A percentile compares a stretch with the other conserved stretches of the same genome.
Evolutionary conservation across 2,888 invertebrate species (phyloP).

Genomic region (Melitaea athalia): DNA sequence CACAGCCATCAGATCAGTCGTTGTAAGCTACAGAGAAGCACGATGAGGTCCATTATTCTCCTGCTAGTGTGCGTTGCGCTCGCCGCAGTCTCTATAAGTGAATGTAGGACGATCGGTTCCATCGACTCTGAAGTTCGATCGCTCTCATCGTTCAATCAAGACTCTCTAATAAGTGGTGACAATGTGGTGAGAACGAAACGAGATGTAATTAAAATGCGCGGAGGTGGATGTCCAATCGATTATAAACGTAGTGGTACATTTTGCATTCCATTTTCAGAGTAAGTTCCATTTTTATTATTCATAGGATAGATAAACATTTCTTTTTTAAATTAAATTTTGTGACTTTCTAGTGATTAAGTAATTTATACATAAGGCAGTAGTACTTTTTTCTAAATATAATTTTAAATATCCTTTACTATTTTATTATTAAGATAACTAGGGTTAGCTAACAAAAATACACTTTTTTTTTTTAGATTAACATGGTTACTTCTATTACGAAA

Average conservation of each 20-base stretch:
- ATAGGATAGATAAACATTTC: too few relatives aligned
- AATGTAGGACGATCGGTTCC: slow-evolving; percentile 9
- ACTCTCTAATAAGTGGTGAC: neutral
- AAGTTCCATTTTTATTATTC: neutral
- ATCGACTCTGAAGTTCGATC: slow-evolving; percentile 1
- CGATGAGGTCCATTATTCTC: slow-evolving; percentile 23
- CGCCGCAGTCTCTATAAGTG: neutral
- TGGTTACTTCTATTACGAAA: too few relatives aligned
- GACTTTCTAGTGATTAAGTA: too few relatives aligned
- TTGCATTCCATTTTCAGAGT: neutral
- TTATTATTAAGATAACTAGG: too few relatives aligned
- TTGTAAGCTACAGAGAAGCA: neutral
- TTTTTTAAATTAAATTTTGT: too few relatives aligned
- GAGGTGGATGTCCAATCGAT: neutral
- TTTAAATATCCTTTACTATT: too few relatives aligned
- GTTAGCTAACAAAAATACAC: too few relatives aligned
- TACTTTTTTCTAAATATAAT: too few relatives aligned
- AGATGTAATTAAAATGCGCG: neutral
- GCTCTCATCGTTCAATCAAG: neutral
- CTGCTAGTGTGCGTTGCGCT: slow-evolving; percentile 8
- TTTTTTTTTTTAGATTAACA: too few relatives aligned
- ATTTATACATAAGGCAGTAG: too few relatives aligned
- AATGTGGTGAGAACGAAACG: slow-evolving; percentile 9
- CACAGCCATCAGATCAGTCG: slow-evolving; percentile 17
- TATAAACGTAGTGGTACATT: neutral